Conservation (phyloP, 1,140 invertebrate species). For the Helicoverpa armigera region DNA sequence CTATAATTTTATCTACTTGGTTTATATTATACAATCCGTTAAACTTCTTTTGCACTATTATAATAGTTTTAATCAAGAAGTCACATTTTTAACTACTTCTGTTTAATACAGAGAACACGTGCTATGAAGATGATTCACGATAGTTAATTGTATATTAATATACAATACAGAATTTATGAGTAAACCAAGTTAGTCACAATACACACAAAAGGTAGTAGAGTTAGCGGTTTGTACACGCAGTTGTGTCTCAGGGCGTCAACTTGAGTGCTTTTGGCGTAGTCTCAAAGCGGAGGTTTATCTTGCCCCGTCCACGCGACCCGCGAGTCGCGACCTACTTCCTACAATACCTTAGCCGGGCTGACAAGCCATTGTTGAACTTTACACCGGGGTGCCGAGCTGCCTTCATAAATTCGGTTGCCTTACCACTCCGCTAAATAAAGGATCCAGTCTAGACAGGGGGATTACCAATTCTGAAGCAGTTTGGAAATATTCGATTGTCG, state of each 20-base stretch:
- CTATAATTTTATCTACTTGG: too few relatives aligned
- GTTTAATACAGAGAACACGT: too few relatives aligned
- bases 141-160: conserved; percentile 14
- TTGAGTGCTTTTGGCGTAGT: conserved; percentile 45
- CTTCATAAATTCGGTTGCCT: conserved; percentile 40
- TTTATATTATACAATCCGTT: too few relatives aligned
- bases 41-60: not conserved
- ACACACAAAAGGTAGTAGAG: not conserved
- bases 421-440: conserved; percentile 18
- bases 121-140: conserved; percentile 9
- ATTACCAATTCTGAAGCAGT: not conserved
- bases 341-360: conserved; percentile 49
- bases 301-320: conserved; percentile 30
- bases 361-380: conserved; percentile 60
- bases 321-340: conserved; percentile 32
- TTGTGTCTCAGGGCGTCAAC: conserved; percentile 50
- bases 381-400: conserved; percentile 14
- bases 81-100: too few relatives aligned
- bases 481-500: not conserved
- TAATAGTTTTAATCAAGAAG: too few relatives aligned
- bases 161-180: conserved; percentile 15
- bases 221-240: not conserved
- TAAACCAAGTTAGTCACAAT: conserved; percentile 33
- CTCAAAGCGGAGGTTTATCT: conserved; percentile 55
- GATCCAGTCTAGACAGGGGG: conserved; percentile 23